Conservation (phyloP, 2,113 vertebrate species). For the Rattus norvegicus region DNA sequence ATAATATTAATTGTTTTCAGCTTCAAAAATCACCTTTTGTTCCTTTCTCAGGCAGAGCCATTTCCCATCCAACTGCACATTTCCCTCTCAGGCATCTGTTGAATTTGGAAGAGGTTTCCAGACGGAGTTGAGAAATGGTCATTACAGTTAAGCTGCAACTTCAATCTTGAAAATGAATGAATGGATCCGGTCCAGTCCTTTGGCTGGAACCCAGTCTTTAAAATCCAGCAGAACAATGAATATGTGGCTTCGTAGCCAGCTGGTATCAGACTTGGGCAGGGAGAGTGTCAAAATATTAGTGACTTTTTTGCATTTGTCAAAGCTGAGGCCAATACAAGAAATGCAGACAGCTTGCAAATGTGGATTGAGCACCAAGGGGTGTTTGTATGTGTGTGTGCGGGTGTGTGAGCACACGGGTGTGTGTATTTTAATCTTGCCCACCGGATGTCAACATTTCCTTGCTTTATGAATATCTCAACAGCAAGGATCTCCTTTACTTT, state of each 20-base stretch:
- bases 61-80: constrained; percentile 80
- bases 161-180: constrained; percentile 90
- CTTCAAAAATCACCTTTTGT: constrained; percentile 77
- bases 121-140: constrained; percentile 88
- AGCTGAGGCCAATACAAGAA: constrained; percentile 90
- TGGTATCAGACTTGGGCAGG: constrained; percentile 94
- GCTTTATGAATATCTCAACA: constrained; percentile 71
- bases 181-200: constrained; percentile 94
- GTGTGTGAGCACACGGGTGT: constrained; percentile 49
- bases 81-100: constrained; percentile 84
- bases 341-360: constrained; percentile 90
- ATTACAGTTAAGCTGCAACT: constrained; percentile 88
- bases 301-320: constrained; percentile 93
- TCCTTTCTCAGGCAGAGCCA: constrained; percentile 70
- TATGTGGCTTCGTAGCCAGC: constrained; percentile 95
- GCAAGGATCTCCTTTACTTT: constrained; percentile 84
- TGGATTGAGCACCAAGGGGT: constrained; percentile 83
- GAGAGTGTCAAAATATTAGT: constrained; percentile 93
- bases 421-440: constrained; percentile 82
- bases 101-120: constrained; percentile 86
- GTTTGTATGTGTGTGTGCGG: constrained; percentile 52
- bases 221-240: constrained; percentile 94
- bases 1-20: constrained; percentile 70
- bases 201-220: constrained; percentile 97
- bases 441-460: constrained; percentile 82